Conservation (phyloP, 2,113 vertebrate species). For the Oxyruncus cristatus region DNA sequence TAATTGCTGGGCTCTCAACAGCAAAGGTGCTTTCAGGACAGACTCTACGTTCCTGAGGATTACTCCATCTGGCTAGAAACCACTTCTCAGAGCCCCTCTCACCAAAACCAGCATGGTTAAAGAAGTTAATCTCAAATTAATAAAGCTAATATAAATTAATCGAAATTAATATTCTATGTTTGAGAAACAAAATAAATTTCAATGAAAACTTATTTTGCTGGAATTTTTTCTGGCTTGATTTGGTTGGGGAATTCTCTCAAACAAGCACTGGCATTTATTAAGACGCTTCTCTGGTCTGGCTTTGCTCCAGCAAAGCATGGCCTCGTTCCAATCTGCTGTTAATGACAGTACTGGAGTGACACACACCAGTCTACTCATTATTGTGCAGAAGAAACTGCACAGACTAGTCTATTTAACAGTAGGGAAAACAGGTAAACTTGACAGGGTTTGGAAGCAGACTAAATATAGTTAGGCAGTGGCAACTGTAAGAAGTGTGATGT, state of each 20-base stretch:
- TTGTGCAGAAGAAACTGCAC: background rate
- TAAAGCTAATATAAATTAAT: background rate
- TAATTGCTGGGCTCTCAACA: background rate
- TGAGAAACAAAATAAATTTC: background rate
- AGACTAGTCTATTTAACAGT: conserved; percentile 27
- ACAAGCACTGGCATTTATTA: conserved; percentile 19
- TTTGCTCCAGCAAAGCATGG: conserved; percentile 48
- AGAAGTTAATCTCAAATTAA: background rate
- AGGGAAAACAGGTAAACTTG: conserved; percentile 25
- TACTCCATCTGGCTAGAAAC: background rate
- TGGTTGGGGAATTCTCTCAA: background rate
- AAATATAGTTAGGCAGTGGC: conserved; percentile 37
- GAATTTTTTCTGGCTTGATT: background rate
- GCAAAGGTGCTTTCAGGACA: background rate
- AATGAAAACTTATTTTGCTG: background rate
- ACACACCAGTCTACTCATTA: conserved; percentile 30
- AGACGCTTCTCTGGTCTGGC: conserved; percentile 10
- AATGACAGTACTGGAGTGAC: background rate
- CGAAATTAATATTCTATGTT: background rate
- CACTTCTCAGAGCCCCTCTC: background rate
- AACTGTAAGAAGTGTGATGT: conserved; percentile 28
- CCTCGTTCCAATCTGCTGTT: background rate
- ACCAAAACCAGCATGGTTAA: background rate
- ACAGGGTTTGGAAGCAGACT: conserved; percentile 8
- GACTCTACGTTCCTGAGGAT: background rate